phyloP scores from a whole-genome alignment of 2,888 invertebrate species.

The Spatulosminthurus flaviceps region DNA sequence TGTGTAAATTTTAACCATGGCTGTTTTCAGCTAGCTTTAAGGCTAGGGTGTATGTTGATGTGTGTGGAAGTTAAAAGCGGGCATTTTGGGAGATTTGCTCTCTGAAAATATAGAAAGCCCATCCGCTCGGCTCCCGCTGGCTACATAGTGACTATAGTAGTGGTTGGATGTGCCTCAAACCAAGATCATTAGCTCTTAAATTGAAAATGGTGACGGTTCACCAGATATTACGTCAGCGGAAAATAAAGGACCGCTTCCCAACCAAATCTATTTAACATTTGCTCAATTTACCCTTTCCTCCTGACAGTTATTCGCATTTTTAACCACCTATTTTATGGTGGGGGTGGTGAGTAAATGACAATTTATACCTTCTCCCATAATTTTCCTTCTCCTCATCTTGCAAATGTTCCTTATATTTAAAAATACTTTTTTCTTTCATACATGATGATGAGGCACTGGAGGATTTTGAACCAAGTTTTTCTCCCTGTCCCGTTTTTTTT shows the following conservation, averaged over 20 bases:
- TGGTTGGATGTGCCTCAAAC: constrained; percentile 25
- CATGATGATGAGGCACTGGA: too few species aligned
- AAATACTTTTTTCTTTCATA: too few species aligned
- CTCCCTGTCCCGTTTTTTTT: too few species aligned
- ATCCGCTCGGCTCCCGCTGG: constrained; percentile 15
- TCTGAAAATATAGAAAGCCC: too few species aligned
- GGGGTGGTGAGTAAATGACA: constrained; percentile 32
- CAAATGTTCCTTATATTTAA: neutral
- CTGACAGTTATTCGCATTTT: neutral
- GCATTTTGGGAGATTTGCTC: too few species aligned
- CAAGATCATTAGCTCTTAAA: constrained; percentile 43
- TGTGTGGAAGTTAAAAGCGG: too few species aligned
- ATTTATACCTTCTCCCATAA: neutral
- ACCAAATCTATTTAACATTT: constrained; percentile 43
- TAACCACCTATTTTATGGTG: constrained; percentile 24
- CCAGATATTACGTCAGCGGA: constrained; percentile 41
- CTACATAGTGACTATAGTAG: too few species aligned
- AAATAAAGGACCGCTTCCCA: constrained; percentile 38
- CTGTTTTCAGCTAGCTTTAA: too few species aligned
- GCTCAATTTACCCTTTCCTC: constrained; percentile 34
- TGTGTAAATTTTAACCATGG: too few species aligned
- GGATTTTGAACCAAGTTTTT: too few species aligned
- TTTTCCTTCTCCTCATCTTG: constrained; percentile 3
- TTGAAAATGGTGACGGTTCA: constrained; percentile 43
- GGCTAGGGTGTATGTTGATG: too few species aligned